Evolutionary conservation across 2,888 invertebrate species (phyloP).

Genomic region (Selenia dentaria): DNA sequence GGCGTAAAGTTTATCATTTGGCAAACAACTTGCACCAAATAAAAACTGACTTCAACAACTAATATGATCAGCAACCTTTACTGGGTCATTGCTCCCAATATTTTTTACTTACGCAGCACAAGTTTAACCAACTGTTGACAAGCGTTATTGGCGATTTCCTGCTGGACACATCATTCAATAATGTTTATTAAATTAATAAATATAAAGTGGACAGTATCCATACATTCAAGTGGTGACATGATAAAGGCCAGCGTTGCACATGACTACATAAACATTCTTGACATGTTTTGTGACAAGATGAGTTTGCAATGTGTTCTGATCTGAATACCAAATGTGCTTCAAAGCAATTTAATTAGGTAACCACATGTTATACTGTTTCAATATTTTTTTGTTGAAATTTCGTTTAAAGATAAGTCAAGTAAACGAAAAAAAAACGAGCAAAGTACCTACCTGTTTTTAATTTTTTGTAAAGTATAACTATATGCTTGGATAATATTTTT

Average conservation of each 20-base stretch:
- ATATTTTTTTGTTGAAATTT: slow-evolving; percentile 1
- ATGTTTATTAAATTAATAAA: slow-evolving; percentile 68
- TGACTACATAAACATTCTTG: slow-evolving; percentile 37
- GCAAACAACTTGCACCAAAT: too few species aligned
- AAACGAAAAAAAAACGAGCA: too few species aligned
- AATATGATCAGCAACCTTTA: slow-evolving; percentile 5
- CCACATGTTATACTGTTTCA: slow-evolving; percentile 33
- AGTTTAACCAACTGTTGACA: slow-evolving; percentile 52
- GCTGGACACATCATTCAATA: slow-evolving; percentile 62
- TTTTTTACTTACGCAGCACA: slow-evolving; percentile 43
- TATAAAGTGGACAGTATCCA: slow-evolving; percentile 20
- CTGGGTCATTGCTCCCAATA: slow-evolving; percentile 51
- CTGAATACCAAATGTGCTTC: slow-evolving; percentile 52
- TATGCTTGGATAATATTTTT: too few species aligned
- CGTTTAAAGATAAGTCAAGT: neutral
- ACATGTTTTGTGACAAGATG: slow-evolving; percentile 42
- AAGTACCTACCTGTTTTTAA: too few species aligned
- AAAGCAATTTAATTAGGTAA: slow-evolving; percentile 42
- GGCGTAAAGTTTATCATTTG: too few species aligned
- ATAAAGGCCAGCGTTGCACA: slow-evolving; percentile 28
- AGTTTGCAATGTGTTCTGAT: slow-evolving; percentile 45
- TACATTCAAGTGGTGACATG: slow-evolving; percentile 16
- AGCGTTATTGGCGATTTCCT: slow-evolving; percentile 76
- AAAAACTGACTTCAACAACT: too few species aligned
- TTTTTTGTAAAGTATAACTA: too few species aligned